phyloP scores from a whole-genome alignment of 1,140 invertebrate species.

The Drosophila orosa region DNA sequence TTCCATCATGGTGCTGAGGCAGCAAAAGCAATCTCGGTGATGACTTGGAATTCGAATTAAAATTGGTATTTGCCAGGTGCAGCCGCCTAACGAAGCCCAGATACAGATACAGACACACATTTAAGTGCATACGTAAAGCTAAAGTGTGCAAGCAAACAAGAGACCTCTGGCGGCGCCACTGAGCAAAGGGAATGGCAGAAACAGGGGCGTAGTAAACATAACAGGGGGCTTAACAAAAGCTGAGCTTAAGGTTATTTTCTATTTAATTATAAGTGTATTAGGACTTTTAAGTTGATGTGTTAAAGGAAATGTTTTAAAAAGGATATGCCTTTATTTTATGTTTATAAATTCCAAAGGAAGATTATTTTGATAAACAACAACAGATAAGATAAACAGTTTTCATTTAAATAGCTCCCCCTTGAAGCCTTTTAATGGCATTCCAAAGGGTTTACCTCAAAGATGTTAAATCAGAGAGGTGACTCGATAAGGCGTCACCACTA shows the following conservation, averaged over 20 bases:
- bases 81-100: slow-evolving; percentile 32
- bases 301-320: neutral
- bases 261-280: neutral
- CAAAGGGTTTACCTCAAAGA: slow-evolving; percentile 6
- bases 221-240: neutral
- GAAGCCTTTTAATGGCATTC: neutral
- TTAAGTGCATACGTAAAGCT: slow-evolving; percentile 13
- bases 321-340: neutral
- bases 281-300: neutral
- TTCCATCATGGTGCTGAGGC: slow-evolving; percentile 52
- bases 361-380: no score
- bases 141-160: slow-evolving; percentile 38
- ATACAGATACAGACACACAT: slow-evolving; percentile 21
- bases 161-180: slow-evolving; percentile 28
- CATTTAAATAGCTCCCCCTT: no score
- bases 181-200: slow-evolving; percentile 55
- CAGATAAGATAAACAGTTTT: neutral
- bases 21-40: slow-evolving; percentile 48
- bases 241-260: neutral
- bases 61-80: slow-evolving; percentile 40
- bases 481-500: slow-evolving; percentile 46
- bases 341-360: no score
- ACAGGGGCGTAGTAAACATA: slow-evolving; percentile 45
- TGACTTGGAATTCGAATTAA: slow-evolving; percentile 35
- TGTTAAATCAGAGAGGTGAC: slow-evolving; percentile 3